Conservation (phyloP, 37 sponge, comb jelly and placozoan genomes). For the Agelas oroides region DNA sequence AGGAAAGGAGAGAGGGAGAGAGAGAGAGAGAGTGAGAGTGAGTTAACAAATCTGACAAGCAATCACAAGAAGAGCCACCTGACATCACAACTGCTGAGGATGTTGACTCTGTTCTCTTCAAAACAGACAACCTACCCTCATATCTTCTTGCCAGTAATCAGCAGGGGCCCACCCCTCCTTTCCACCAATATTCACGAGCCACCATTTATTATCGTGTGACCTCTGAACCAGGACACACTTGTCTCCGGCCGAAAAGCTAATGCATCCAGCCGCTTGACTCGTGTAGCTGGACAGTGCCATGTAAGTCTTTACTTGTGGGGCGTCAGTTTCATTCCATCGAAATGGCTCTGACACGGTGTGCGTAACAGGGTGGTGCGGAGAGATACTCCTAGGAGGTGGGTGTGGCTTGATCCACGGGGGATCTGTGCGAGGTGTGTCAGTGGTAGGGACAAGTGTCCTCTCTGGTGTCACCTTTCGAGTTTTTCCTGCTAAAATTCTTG, state of each 20-base stretch:
- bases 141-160: slow-evolving; percentile 58
- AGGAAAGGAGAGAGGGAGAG: too few species aligned
- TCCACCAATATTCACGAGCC: slow-evolving; percentile 69
- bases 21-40: background rate
- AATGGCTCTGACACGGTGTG: slow-evolving; percentile 13
- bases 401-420: background rate
- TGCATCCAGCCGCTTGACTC: slow-evolving; percentile 42
- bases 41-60: background rate
- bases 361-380: slow-evolving; percentile 16
- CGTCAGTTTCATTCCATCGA: background rate
- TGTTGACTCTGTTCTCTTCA: too few species aligned
- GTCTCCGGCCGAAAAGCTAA: slow-evolving; percentile 60
- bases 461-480: too few species aligned
- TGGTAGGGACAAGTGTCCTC: too few species aligned
- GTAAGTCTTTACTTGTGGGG: slow-evolving; percentile 27
- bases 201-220: slow-evolving; percentile 48
- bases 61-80: background rate
- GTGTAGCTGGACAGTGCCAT: slow-evolving; percentile 46
- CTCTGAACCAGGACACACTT: slow-evolving; percentile 47
- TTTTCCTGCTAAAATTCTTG: background rate
- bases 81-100: background rate
- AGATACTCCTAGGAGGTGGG: slow-evolving; percentile 8
- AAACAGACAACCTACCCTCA: slow-evolving; percentile 21
- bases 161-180: slow-evolving; percentile 65
- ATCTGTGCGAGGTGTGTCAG: too few species aligned